Base-by-base conservation (phyloP, 2,113 vertebrate species). In the Pollachius pollachius region DNA sequence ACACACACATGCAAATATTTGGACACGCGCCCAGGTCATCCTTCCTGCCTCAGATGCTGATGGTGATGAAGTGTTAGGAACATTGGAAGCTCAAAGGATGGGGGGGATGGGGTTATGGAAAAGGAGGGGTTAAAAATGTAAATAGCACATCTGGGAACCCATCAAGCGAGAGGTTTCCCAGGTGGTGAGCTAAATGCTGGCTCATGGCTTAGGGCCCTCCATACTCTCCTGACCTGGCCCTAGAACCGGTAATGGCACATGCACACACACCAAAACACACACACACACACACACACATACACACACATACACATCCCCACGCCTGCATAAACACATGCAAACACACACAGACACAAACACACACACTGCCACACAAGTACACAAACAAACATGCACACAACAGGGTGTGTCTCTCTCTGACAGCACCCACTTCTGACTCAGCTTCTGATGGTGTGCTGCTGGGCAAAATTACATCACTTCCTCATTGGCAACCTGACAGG, bases 391-490 rank as follows among this genome's bases (percentile, higher is more conserved):
- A 16, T 41, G 25, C 17, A 16, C 64, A 65, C 17, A 41, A 64
- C 34, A 41, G 41, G 12, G 41, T 48, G 41, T 48, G 41, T 23
- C 60, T 16, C 41, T 64, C 25, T 68, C 52, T 75, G 78, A 73
- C 75, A 75, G 65, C 67, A 70, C 64, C 18, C 67, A 78, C 79
- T 85, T 85, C 73, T 86, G 74, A 81, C 75, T 84, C 34, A 62
- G 18, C 66, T 71, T 81, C 78, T 73, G 58, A 75, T 81, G 62
- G 70, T 72, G 60, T 62, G 41, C 63, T 25, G 74, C 74, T 76
- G 81, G 81, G 77, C 34, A 18, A 67, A 34, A 76, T 90, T 58
- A 88, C 83, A 86, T 91, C 85, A 90, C 82, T 86, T 89, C 83
- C 83, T 82, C 72, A 72, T 76, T 67, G 64, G 73, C 64, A 59